Conservation (phyloP, 1,140 invertebrate species). For the Leguminivora glycinivorella region DNA sequence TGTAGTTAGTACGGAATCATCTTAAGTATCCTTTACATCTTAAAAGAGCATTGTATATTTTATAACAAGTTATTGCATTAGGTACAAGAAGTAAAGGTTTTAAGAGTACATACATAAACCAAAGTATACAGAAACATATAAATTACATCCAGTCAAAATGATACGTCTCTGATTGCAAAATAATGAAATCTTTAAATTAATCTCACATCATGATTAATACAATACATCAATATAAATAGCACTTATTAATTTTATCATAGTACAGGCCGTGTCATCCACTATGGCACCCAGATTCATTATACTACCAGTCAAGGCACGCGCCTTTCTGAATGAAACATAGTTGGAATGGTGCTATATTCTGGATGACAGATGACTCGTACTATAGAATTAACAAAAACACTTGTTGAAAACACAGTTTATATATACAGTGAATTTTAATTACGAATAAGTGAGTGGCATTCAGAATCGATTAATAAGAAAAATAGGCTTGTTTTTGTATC, state of each 20-base stretch:
- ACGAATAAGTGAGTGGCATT: slow-evolving; percentile 6
- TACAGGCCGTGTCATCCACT: too few relatives aligned
- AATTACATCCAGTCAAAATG: not conserved
- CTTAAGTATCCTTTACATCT: too few relatives aligned
- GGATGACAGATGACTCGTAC: not conserved
- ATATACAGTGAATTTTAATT: slow-evolving; percentile 17
- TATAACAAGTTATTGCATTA: too few relatives aligned
- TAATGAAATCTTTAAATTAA: slow-evolving; percentile 15
- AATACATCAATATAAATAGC: slow-evolving; percentile 20
- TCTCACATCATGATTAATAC: not conserved
- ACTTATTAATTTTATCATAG: not conserved
- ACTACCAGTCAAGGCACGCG: too few relatives aligned
- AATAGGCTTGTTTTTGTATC: not conserved
- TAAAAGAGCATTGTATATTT: too few relatives aligned
- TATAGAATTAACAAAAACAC: slow-evolving; percentile 16
- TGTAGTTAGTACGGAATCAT: too few relatives aligned
- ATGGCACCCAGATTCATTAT: too few relatives aligned
- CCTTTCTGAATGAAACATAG: too few relatives aligned
- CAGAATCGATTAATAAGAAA: slow-evolving; percentile 7
- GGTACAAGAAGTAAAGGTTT: too few relatives aligned
- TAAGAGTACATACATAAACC: too few relatives aligned
- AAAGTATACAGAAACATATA: not conserved
- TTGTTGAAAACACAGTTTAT: slow-evolving; percentile 4
- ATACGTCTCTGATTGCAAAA: not conserved
- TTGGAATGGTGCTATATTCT: not conserved